Percentiles rank a stretch among this genome's conserved stretches.
These are phyloP conservation scores for Lampropteryx suffumata DNA, from an alignment of 2,888 invertebrate genomes.

Conservation along the genomic window DNA sequence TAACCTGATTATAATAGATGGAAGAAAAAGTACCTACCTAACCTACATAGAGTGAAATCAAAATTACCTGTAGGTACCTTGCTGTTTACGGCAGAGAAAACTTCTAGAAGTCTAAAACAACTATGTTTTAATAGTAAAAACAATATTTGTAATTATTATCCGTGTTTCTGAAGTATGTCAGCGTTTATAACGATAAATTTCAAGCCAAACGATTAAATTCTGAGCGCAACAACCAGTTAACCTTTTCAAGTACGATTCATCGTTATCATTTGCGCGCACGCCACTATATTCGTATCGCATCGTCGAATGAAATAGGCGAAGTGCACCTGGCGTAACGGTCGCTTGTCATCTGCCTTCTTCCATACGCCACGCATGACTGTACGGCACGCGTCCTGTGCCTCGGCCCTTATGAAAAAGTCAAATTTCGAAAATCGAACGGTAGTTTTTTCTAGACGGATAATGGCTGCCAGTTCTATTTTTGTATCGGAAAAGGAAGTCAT, in stretches of 20 bases:
- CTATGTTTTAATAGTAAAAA: too few relatives aligned
- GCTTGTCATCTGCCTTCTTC: constrained; percentile 77
- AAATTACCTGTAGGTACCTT: too few relatives aligned
- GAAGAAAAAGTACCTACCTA: neutral
- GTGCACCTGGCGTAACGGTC: constrained; percentile 81
- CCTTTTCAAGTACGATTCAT: constrained; percentile 25
- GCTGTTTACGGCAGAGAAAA: too few relatives aligned
- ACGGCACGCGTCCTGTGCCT: constrained; percentile 64
- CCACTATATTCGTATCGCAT: constrained; percentile 19
- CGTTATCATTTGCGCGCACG: constrained; percentile 25
- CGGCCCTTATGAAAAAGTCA: constrained; percentile 36
- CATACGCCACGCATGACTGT: constrained; percentile 77
- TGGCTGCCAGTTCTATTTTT: constrained; percentile 34
- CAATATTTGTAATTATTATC: too few relatives aligned
- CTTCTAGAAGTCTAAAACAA: too few relatives aligned
- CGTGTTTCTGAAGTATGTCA: too few relatives aligned
- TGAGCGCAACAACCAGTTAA: constrained; percentile 20
- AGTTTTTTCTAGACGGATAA: constrained; percentile 36
- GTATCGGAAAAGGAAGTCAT: constrained; percentile 6
- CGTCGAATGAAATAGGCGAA: constrained; percentile 12
- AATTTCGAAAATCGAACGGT: constrained; percentile 39
- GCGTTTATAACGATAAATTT: constrained; percentile 12
- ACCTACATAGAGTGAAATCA: too few relatives aligned
- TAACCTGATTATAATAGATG: constrained; percentile 5
- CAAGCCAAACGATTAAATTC: constrained; percentile 25